Conservation (phyloP, 2,113 vertebrate genomes). For the Gopherus flavomarginatus region DNA sequence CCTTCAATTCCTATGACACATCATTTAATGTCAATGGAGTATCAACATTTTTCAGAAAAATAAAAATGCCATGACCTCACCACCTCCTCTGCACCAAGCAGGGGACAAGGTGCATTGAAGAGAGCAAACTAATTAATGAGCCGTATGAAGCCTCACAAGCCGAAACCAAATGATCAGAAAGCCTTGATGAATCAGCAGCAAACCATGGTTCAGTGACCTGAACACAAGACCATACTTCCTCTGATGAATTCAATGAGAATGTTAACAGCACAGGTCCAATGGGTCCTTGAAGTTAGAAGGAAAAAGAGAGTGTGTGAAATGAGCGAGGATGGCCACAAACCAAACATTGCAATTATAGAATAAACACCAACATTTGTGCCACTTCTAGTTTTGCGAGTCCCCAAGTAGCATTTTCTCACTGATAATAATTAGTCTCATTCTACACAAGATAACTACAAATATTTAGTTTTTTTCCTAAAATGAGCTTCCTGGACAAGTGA, state of each 20-base stretch:
- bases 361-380: not conserved
- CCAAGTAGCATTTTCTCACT: not conserved
- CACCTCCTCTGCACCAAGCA: not conserved
- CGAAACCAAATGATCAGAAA: not conserved
- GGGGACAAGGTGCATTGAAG: not conserved
- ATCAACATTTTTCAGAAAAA: not conserved
- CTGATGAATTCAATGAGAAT: not conserved
- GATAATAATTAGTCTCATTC: not conserved
- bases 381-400: not conserved
- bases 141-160: not conserved
- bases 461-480: not conserved
- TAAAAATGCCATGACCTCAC: not conserved
- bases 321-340: not conserved
- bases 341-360: not conserved
- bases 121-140: not conserved
- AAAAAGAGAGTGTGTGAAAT: not conserved
- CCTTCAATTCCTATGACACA: fast-evolving
- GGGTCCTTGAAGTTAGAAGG: not conserved
- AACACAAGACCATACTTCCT: fast-evolving
- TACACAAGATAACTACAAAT: conserved; percentile 20
- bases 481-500: not conserved
- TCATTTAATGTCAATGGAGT: not conserved
- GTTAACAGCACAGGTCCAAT: not conserved
- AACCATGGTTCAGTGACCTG: not conserved
- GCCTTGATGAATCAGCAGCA: not conserved